Conservation (phyloP, 2,797 vertebrate species). For the Lacerta bilineata region DNA sequence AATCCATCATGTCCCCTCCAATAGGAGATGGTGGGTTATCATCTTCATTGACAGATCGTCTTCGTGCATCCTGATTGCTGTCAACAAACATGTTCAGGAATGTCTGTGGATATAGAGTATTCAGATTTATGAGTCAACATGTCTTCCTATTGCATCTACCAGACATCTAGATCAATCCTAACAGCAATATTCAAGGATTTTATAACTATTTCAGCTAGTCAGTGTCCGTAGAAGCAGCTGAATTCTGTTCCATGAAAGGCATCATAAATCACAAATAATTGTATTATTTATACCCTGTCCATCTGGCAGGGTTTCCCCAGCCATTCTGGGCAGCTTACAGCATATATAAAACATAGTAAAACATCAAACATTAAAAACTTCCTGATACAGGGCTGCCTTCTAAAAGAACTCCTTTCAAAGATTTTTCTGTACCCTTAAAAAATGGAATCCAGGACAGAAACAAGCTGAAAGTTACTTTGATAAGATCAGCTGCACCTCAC, state of each 20-base stretch:
- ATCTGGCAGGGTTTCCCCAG: too few species aligned
- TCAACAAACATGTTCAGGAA: slow-evolving; percentile 99
- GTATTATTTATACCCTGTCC: too few species aligned
- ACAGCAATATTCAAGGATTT: background rate
- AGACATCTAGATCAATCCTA: background rate
- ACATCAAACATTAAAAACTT: too few species aligned
- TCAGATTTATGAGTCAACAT: slow-evolving; percentile 12
- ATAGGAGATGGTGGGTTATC: slow-evolving; percentile 98
- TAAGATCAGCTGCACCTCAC: background rate
- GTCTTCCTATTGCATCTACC: background rate
- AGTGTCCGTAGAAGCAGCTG: background rate
- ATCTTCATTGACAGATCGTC: slow-evolving; percentile 96
- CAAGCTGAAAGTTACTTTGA: background rate
- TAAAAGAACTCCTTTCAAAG: too few species aligned
- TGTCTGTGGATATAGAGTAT: slow-evolving; percentile 82
- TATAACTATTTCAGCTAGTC: background rate
- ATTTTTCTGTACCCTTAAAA: background rate
- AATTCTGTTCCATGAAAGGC: background rate
- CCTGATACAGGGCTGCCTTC: too few species aligned
- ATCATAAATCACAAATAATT: background rate
- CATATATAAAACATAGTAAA: too few species aligned
- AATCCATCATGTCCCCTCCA: slow-evolving; percentile 94
- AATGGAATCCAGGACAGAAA: background rate
- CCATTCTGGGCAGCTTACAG: too few species aligned
- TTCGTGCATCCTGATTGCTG: slow-evolving; percentile 96